Conservation (phyloP, 1,140 invertebrate species). For the Drosophila nebulosa region DNA sequence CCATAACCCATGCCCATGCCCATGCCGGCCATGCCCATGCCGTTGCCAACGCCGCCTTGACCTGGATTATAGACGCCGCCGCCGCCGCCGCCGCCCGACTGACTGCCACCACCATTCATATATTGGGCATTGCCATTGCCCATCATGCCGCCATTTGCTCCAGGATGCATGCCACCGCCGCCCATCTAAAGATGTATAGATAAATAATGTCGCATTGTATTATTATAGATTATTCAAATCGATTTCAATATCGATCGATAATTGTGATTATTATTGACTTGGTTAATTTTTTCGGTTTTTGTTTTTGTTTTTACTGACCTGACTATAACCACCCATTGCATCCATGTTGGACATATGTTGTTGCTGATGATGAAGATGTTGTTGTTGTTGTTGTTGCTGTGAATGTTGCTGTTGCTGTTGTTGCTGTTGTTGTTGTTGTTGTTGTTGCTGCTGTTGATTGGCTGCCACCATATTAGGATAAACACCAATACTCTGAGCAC, state of each 20-base stretch:
- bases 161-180: constrained; percentile 68
- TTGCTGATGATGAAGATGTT: constrained; percentile 46
- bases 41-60: constrained; percentile 53
- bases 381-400: constrained; percentile 41
- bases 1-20: constrained; percentile 75
- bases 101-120: constrained; percentile 64
- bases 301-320: constrained; percentile 42
- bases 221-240: no score
- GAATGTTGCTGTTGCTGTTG: constrained; percentile 46
- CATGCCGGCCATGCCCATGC: constrained; percentile 49
- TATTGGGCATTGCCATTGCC: constrained; percentile 77
- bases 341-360: constrained; percentile 74
- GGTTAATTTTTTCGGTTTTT: background rate
- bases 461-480: constrained; percentile 65
- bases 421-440: constrained; percentile 16
- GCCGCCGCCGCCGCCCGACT: constrained; percentile 72
- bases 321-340: constrained; percentile 77
- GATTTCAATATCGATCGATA: no score
- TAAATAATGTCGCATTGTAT: no score
- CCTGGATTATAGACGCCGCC: constrained; percentile 60
- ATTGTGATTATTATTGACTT: background rate
- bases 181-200: constrained; percentile 54
- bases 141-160: constrained; percentile 63
- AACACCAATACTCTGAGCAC: constrained; percentile 41
- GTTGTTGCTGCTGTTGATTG: constrained; percentile 54